phyloP scores from a whole-genome alignment of 2,797 vertebrate species.

The Danio aesculapii region DNA sequence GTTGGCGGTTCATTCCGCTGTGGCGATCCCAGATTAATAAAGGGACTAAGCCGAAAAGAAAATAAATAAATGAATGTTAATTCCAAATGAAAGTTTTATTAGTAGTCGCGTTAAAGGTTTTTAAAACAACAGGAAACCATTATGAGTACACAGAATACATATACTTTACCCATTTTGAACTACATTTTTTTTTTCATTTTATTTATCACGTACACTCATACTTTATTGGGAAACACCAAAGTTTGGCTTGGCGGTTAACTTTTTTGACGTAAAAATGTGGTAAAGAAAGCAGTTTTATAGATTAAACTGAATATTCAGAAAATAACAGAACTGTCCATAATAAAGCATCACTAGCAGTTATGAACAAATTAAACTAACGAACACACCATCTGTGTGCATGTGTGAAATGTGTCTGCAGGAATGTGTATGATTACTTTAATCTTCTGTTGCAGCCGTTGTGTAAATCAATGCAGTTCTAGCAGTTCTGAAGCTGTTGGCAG shows the following conservation, averaged over 20 bases:
- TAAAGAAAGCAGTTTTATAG: background rate
- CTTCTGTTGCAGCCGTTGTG: conserved; percentile 24
- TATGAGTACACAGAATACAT: too few species aligned
- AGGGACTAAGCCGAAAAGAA: too few species aligned
- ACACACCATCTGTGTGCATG: conserved; percentile 12
- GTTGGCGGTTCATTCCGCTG: too few species aligned
- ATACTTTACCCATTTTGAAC: background rate
- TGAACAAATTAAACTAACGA: conserved; percentile 1
- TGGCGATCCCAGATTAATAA: too few species aligned
- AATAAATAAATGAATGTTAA: too few species aligned
- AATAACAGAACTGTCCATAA: background rate
- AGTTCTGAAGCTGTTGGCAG: conserved; percentile 77
- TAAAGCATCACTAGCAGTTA: conserved; percentile 82
- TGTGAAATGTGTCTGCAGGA: conserved; percentile 29
- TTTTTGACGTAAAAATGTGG: background rate
- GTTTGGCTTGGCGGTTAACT: background rate
- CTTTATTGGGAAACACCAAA: background rate
- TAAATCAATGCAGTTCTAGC: conserved; percentile 44
- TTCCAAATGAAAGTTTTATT: too few species aligned
- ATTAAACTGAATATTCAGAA: background rate
- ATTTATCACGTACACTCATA: background rate
- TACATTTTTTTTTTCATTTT: background rate
- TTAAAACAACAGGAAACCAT: too few species aligned
- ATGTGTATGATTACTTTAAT: conserved; percentile 38
- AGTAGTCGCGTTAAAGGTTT: too few species aligned